phyloP scores from a whole-genome alignment of 2,797 vertebrate species.

The Morus bassanus region DNA sequence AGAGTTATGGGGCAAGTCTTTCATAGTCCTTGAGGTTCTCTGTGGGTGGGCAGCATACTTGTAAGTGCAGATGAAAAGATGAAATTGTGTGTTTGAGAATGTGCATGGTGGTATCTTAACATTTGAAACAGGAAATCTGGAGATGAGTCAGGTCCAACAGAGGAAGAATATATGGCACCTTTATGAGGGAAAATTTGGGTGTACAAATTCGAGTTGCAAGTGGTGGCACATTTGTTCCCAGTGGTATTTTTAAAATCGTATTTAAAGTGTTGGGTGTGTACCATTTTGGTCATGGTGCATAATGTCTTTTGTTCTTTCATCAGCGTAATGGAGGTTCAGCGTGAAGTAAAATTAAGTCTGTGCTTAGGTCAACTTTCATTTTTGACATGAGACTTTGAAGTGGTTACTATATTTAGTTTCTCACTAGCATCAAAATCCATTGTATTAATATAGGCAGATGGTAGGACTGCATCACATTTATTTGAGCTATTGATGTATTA shows the following conservation, averaged over 20 bases:
- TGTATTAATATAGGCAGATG: background rate
- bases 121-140: background rate
- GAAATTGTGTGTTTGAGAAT: background rate
- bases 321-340: rapidly evolving
- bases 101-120: background rate
- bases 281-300: background rate
- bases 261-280: background rate
- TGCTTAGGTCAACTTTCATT: background rate
- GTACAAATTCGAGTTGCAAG: background rate
- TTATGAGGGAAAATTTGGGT: background rate
- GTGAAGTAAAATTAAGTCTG: background rate
- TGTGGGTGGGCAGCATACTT: background rate
- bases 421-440: background rate
- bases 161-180: background rate
- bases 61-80: background rate
- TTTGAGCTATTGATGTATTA: background rate
- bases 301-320: background rate
- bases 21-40: background rate
- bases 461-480: background rate
- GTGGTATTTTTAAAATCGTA: background rate
- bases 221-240: background rate
- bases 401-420: background rate
- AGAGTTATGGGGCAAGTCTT: background rate
- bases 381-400: background rate
- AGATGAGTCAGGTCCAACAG: background rate